Evolutionary conservation across 2,113 vertebrate species (phyloP).

Genomic region (Tetrao urogallus): DNA sequence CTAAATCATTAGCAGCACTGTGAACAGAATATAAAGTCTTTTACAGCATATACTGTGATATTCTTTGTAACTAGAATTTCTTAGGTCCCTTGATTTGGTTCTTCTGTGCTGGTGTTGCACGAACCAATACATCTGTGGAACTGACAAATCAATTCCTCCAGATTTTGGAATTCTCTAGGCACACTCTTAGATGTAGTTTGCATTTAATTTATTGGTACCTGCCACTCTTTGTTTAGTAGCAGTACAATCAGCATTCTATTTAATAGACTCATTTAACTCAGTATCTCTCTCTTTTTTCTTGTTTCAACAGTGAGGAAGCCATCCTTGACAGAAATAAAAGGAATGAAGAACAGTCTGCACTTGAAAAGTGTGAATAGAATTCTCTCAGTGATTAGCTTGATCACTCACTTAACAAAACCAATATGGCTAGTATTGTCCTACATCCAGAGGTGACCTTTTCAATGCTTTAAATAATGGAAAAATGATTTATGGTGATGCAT

Average conservation of each 20-base stretch:
- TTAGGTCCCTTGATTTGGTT: background rate
- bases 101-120: constrained; percentile 11
- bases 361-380: background rate
- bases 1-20: background rate
- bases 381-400: constrained; percentile 50
- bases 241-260: constrained; percentile 43
- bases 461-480: constrained; percentile 55
- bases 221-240: constrained; percentile 50
- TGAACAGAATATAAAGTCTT: constrained; percentile 6
- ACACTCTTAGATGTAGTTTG: background rate
- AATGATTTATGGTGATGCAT: constrained; percentile 73
- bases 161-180: constrained; percentile 42
- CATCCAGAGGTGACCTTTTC: constrained; percentile 65
- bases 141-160: constrained; percentile 47
- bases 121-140: background rate
- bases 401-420: constrained; percentile 55
- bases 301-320: constrained; percentile 39
- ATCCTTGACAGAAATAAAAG: constrained; percentile 46
- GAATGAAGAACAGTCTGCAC: constrained; percentile 27
- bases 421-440: constrained; percentile 49
- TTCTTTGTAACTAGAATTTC: background rate
- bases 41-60: background rate
- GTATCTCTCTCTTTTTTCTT: constrained; percentile 51
- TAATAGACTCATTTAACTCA: constrained; percentile 69
- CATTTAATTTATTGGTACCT: constrained; percentile 67